Percentiles rank a stretch among this genome's conserved stretches.
Evolutionary conservation across 2,797 vertebrate genomes (phyloP).

Genomic region (Rhinichthys osculus): DNA sequence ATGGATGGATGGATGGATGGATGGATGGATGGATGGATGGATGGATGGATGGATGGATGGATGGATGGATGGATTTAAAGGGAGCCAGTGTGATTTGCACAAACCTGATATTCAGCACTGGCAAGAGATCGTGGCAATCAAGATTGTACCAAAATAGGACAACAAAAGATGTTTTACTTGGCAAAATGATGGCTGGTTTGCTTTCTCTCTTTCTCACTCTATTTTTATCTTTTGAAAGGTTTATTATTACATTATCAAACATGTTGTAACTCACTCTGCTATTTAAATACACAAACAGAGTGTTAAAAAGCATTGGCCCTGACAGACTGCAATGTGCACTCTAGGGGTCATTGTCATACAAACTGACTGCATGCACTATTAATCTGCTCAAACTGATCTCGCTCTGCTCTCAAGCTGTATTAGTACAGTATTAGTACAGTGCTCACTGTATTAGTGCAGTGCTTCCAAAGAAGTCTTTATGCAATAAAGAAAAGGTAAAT

Average conservation of each 20-base stretch:
- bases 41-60: too few species aligned
- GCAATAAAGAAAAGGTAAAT: background rate
- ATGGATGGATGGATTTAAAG: background rate
- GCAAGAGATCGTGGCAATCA: background rate
- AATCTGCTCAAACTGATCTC: constrained; percentile 35
- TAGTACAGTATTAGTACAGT: background rate
- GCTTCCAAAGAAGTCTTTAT: constrained; percentile 20
- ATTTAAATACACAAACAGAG: constrained; percentile 11
- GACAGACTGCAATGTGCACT: constrained; percentile 18
- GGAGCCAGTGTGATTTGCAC: background rate
- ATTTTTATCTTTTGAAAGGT: background rate
- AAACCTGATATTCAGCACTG: background rate
- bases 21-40: too few species aligned
- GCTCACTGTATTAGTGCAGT: background rate
- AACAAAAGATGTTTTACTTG: background rate
- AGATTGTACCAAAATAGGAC: background rate
- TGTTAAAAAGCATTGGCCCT: constrained; percentile 5
- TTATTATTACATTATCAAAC: background rate
- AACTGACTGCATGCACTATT: constrained; percentile 26
- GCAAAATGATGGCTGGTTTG: background rate
- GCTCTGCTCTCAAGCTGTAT: constrained; percentile 17
- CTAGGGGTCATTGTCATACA: constrained; percentile 19
- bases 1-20: too few species aligned
- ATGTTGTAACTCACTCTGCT: background rate
- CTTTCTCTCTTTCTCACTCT: background rate